Evolutionary conservation across 2,113 vertebrate species (phyloP).

Genomic region (Saimiri boliviensis): DNA sequence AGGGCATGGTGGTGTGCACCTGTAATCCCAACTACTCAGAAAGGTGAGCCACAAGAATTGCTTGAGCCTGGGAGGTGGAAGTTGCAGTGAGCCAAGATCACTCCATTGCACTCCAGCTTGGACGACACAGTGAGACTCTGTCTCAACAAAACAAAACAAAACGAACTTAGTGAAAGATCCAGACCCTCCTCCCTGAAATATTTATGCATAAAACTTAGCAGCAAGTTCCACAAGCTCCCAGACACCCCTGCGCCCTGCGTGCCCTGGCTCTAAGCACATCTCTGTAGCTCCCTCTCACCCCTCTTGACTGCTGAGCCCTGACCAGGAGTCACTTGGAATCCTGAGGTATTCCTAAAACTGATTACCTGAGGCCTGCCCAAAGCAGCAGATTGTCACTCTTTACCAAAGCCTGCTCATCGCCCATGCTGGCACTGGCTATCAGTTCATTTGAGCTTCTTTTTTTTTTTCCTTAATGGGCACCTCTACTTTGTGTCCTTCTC

Average conservation of each 20-base stretch:
- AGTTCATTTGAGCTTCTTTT: not conserved
- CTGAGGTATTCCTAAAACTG: not conserved
- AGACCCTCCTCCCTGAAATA: not conserved
- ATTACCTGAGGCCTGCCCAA: not conserved
- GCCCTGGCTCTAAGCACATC: not conserved
- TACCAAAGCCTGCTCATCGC: too few relatives aligned
- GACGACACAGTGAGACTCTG: too few relatives aligned
- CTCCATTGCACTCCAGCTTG: too few relatives aligned
- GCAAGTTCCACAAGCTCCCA: not conserved
- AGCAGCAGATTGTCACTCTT: not conserved
- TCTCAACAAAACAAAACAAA: too few relatives aligned
- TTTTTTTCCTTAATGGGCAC: not conserved
- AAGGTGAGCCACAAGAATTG: too few relatives aligned
- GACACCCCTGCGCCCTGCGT: not conserved
- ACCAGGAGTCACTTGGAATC: not conserved
- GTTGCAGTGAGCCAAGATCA: too few relatives aligned
- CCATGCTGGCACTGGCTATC: fast-evolving
- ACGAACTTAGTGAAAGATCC: too few relatives aligned
- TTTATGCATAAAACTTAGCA: not conserved
- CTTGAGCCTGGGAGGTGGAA: too few relatives aligned
- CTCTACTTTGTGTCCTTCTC: not conserved
- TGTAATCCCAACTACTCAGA: too few relatives aligned
- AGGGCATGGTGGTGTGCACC: too few relatives aligned
- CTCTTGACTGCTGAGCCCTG: not conserved
- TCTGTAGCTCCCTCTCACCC: not conserved